Base-by-base conservation (phyloP, 2,113 vertebrate species). In the Burhinus bistriatus region DNA sequence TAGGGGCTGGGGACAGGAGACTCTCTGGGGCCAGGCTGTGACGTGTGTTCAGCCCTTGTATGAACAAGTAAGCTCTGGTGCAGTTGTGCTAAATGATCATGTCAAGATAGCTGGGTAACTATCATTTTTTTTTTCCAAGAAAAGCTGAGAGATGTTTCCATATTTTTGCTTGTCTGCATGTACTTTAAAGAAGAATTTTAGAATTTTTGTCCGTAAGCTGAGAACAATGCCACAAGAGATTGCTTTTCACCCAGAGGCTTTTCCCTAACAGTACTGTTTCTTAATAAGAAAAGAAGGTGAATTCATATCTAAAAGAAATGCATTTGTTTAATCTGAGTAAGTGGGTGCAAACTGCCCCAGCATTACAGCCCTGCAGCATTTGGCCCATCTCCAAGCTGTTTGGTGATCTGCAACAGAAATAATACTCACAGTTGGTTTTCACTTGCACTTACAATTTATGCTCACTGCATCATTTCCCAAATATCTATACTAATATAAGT, bases 41-140 rank as follows among this genome's bases (percentile, higher is more conserved):
- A 14, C 0, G 4, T 12, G 36, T 59, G 12, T 36, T 54, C 59
- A 57, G 29, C n/a, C n/a, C 29, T 72, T 0, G 2, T 45, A 12
- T 25, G 55, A 77, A 44, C 27, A 9, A n/a, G 15, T 17, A 26
- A 61, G 47, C 23, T 57, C 36, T 5, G 1, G 22, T 58, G 42
- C 29, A 38, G n/a, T 42, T 80, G 6, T 78, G 32, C 65, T 76
- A 45, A 83, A 40, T 44, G 55, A 34, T 68, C 5, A 1, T 38
- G 44, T 89, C 49, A 32, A 26, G 52, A 52, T 26, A 57, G 47
- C 38, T 71, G 23, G 29, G 58, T 52, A 81, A n/a, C 44, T 6
- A 27, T 40, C 1, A 3, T 72, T 9, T 29, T 27, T 15, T 19
- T 38, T 38, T 27, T 5, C 9, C 14, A 32, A 16, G 47, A 77